Evolutionary conservation across 2,888 invertebrate genomes (phyloP).

Genomic region (Agonum fuliginosum): DNA sequence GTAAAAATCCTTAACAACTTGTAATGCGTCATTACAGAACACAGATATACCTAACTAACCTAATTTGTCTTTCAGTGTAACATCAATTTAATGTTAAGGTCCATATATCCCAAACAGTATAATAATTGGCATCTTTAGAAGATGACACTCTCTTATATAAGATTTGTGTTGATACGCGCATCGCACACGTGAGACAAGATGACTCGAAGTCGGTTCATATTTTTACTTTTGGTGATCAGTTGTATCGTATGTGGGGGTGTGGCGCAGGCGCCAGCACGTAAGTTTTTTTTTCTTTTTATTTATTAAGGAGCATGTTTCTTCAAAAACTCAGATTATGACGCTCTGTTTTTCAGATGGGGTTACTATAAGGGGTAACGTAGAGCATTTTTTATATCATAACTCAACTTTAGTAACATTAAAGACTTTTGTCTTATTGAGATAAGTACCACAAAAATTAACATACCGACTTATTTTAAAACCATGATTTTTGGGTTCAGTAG

Average conservation of each 20-base stretch:
- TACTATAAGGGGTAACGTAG: too few relatives aligned
- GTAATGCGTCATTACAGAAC: background rate
- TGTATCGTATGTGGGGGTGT: constrained; percentile 1
- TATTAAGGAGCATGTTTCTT: background rate
- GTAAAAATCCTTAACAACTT: constrained; percentile 33
- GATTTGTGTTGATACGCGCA: constrained; percentile 3
- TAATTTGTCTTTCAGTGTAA: constrained; percentile 46
- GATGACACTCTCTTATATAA: constrained; percentile 50
- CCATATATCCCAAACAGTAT: constrained; percentile 29
- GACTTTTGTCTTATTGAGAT: too few relatives aligned
- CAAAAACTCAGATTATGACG: too few relatives aligned
- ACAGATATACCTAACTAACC: constrained; percentile 52
- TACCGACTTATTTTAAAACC: background rate
- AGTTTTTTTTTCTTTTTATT: constrained; percentile 9
- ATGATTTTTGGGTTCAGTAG: too few relatives aligned
- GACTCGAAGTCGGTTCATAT: background rate
- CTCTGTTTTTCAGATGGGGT: too few relatives aligned
- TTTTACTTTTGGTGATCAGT: constrained; percentile 9
- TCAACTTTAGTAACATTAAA: too few relatives aligned
- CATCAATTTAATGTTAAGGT: constrained; percentile 48
- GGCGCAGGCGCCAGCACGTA: constrained; percentile 47
- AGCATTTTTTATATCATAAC: too few relatives aligned
- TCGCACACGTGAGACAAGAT: constrained; percentile 35
- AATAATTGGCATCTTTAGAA: constrained; percentile 47
- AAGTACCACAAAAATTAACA: too few relatives aligned